Evolutionary conservation across 2,888 invertebrate species (phyloP).

Genomic region (Didymodactylos carnosus): DNA sequence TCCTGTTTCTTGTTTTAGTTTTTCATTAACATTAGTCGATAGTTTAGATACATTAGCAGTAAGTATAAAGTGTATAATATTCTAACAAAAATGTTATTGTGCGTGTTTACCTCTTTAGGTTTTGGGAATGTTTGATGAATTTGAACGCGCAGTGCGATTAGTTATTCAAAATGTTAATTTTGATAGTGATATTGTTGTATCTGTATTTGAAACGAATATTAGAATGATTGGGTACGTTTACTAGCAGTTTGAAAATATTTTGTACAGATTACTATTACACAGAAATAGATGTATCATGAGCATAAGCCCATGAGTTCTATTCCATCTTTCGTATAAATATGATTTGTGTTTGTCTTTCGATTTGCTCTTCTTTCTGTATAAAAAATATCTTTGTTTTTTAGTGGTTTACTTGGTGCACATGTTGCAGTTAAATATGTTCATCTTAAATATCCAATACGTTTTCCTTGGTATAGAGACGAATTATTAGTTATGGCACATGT

Average conservation of each 20-base stretch:
- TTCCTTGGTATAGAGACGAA: constrained; percentile 49
- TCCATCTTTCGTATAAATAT: no score
- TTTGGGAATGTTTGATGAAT: constrained; percentile 75
- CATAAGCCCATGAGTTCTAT: no score
- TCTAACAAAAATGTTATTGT: constrained; percentile 37
- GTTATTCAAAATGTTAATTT: constrained; percentile 69
- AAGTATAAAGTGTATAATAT: neutral
- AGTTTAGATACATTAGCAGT: constrained; percentile 72
- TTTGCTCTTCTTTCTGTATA: no score
- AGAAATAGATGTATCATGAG: no score
- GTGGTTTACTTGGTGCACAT: constrained; percentile 75
- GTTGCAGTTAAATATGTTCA: constrained; percentile 63
- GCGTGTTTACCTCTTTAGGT: neutral
- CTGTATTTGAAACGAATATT: constrained; percentile 94
- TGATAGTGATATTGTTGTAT: constrained; percentile 78
- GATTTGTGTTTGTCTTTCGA: no score
- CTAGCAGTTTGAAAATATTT: constrained; percentile 52
- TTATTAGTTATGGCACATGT: constrained; percentile 56
- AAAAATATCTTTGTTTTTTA: no score
- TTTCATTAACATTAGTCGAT: constrained; percentile 82
- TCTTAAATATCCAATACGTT: constrained; percentile 39
- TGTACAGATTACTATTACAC: neutral
- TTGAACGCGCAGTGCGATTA: constrained; percentile 67
- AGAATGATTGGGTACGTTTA: constrained; percentile 44
- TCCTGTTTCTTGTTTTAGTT: constrained; percentile 31